Evolutionary conservation across 2,888 invertebrate genomes (phyloP), one percentile per base, ranked within the genome.

Genomic region (Yponomeuta plumbellus): DNA sequence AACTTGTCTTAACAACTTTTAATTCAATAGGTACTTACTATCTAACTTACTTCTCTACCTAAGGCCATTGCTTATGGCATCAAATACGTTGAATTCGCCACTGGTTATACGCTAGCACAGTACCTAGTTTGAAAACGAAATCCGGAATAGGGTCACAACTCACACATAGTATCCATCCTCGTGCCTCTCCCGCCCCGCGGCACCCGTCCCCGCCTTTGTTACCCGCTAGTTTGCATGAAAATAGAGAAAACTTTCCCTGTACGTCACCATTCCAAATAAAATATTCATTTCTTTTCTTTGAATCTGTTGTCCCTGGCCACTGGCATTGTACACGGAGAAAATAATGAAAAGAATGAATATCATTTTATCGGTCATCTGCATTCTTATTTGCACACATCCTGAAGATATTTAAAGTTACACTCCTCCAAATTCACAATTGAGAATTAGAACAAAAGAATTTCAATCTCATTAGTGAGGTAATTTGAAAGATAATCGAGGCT

Each of bases 211-310:
- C 73, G 75, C 83, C 71, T 84, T 88, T 88, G 87, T 87, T 85
- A 78, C 79, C 79, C 81, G 77, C 80, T 84, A 84, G 83, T 87
- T 88, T 85, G 85, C 83, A 86, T 87, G 84, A 84, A 88, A 87
- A 87, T 82, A 85, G 80, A 83, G 82, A 84, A 85, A 85, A 85
- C 80, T 84, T 80, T 82, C 79, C 82, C 84, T 85, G 83, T 86
- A 80, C 86, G 86, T 83, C 85, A 82, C 78, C 77, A 78, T 80
- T 84, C 82, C 80, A 77, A 86, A 88, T 88, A 87, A 86, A 86
- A 85, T 86, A 86, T 86, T 85, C 70, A 83, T 85, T 83, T 84
- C 85, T 85, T 84, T 85, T 56, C 83, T 85, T 82, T 82, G 77
- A 76, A 75, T 70, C 76, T 75, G 79, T 81, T 84, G 80, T 83